Evolutionary conservation across 2,113 vertebrate species (phyloP).

Genomic region (Coreoperca whiteheadi): DNA sequence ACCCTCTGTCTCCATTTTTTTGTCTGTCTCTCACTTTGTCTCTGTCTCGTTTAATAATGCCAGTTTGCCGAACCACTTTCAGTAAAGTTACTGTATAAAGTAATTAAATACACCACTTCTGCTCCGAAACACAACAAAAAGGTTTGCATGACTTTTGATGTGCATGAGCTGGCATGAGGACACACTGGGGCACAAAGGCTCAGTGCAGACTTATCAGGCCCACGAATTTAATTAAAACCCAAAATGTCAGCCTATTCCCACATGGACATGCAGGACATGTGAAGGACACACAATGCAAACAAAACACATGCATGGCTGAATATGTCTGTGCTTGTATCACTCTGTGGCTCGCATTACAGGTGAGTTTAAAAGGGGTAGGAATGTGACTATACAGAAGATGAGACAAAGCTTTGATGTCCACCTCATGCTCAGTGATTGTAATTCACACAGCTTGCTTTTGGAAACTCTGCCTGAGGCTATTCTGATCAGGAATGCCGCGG

Average conservation of each 20-base stretch:
- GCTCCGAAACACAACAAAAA: conserved; percentile 35
- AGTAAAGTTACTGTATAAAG: conserved; percentile 49
- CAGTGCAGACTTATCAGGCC: conserved; percentile 53
- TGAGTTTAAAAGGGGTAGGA: conserved; percentile 32
- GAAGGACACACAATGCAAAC: conserved; percentile 33
- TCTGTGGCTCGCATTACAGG: conserved; percentile 30
- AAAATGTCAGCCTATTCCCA: conserved; percentile 65
- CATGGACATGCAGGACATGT: conserved; percentile 20
- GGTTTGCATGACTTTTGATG: conserved; percentile 29
- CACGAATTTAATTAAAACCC: conserved; percentile 72
- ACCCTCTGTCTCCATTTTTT: conserved; percentile 50
- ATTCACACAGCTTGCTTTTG: conserved; percentile 57
- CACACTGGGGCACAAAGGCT: conserved; percentile 11
- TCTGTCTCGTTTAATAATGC: conserved; percentile 40
- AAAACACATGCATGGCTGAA: conserved; percentile 29
- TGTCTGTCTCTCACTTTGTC: conserved; percentile 42
- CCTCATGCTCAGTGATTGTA: conserved; percentile 49
- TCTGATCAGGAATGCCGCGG: conserved; percentile 59
- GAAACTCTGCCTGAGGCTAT: conserved; percentile 59
- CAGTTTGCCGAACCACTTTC: conserved; percentile 39
- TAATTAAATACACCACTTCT: conserved; percentile 44
- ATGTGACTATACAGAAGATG: conserved; percentile 16
- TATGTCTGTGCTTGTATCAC: neutral
- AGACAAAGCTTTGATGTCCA: conserved; percentile 66
- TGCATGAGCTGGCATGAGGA: conserved; percentile 33